These are phyloP conservation scores for Flexamia atlantica DNA, from an alignment of 2,888 invertebrate genomes.

Conservation along the genomic window DNA sequence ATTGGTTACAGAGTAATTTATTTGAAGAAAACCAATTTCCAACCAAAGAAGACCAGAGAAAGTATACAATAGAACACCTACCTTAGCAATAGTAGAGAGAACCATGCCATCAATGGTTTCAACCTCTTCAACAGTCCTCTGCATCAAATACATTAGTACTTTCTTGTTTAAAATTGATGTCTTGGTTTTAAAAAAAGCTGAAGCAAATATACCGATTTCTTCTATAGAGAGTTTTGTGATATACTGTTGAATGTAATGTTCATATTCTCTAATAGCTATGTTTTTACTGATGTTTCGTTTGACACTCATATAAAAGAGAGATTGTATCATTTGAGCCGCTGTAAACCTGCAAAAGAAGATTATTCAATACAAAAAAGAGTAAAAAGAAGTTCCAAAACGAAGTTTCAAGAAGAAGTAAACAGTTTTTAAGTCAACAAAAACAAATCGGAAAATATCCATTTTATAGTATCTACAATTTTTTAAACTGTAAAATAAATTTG, in stretches of 20 bases:
- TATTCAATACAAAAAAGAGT: too few relatives aligned
- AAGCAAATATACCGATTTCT: conserved; percentile 84
- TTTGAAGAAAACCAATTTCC: too few relatives aligned
- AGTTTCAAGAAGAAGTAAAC: too few relatives aligned
- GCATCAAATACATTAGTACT: conserved; percentile 77
- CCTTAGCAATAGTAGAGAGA: conserved; percentile 82
- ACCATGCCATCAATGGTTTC: conserved; percentile 81
- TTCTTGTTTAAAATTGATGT: conserved; percentile 78
- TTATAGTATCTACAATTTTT: too few relatives aligned
- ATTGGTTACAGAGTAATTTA: too few relatives aligned
- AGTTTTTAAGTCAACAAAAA: too few relatives aligned
- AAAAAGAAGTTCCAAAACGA: too few relatives aligned
- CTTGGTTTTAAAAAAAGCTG: conserved; percentile 89
- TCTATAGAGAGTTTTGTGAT: conserved; percentile 79
- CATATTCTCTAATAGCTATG: conserved; percentile 82
- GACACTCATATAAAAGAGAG: conserved; percentile 82
- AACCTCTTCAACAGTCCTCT: conserved; percentile 76
- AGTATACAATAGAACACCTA: conserved; percentile 66
- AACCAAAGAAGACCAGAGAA: too few relatives aligned
- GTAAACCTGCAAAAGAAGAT: conserved; percentile 75
- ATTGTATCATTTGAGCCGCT: conserved; percentile 81
- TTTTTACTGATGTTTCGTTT: conserved; percentile 76
- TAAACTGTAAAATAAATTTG: too few relatives aligned
- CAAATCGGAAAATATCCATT: too few relatives aligned
- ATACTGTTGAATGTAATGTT: conserved; percentile 77